Base-by-base conservation (phyloP, 2,113 vertebrate species). In the Talpa occidentalis region DNA sequence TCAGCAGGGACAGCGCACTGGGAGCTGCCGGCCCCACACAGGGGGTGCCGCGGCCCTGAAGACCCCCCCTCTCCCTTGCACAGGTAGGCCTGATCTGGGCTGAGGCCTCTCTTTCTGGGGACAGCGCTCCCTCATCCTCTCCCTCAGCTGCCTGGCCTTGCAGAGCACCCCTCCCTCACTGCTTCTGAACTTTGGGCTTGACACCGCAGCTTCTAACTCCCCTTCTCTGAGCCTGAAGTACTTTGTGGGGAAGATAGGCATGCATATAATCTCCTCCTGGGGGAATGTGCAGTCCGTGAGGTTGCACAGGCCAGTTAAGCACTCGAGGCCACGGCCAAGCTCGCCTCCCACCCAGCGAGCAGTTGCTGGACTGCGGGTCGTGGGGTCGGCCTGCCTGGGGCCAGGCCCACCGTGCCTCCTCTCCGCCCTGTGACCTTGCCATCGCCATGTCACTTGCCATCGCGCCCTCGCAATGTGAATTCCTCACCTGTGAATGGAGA, bases 71-170 rank as follows among this genome's bases (percentile, higher is more conserved):
- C 94, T 95, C 93, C 93, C 95, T 88, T 89, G 56, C 93, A 94
- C 96, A 98, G 98, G 98, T 98, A 98, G 93, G 97, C 94, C 60
- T 95, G 89, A 77, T 93, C 74, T 0, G 14, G 35, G 59, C 60
- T 80, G 72, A 56, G 90, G 88, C 35, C 62, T 60, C 24, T 84
- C 42, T 83, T 26, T 15, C 22, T 28, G 78, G 42, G 49, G 21
- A 11, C 47, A 42, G 54, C 92, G 52, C 17, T 9, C 54, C 22
- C 49, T 73, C 37, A 12, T 19, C 30, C 10, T 24, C 42, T 52
- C 49, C 52, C 16, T 5, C 67, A 16, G 92, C 90, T 95, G 85
- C 94, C 79, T 88, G 92, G 90, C 79, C 67, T 66, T 1, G 66
- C 85, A 66, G 67, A 64, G 11, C 3, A 30, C 19, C n/a, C 11